Evolutionary conservation across 2,113 vertebrate genomes (phyloP).

Genomic region (Scophthalmus maximus): DNA sequence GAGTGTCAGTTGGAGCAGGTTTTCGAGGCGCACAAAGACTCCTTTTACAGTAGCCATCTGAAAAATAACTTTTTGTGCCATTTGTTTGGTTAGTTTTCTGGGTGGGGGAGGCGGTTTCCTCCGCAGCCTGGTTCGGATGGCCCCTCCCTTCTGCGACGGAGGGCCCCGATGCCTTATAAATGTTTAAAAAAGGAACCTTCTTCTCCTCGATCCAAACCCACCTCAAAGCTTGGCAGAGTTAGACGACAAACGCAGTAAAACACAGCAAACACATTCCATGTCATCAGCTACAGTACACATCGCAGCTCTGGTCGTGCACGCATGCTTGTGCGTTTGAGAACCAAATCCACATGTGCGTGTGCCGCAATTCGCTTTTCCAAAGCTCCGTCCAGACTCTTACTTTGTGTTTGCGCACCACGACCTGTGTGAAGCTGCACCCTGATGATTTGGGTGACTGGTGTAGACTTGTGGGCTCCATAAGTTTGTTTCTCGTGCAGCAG

Average conservation of each 20-base stretch:
- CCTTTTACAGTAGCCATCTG: slow-evolving; percentile 73
- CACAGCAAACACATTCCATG: slow-evolving; percentile 53
- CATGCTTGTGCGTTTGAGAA: slow-evolving; percentile 3
- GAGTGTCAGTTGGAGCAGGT: slow-evolving; percentile 50
- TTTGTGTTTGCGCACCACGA: slow-evolving; percentile 1
- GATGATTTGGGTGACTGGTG: slow-evolving; percentile 1
- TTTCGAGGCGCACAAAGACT: slow-evolving; percentile 74
- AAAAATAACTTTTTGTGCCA: slow-evolving; percentile 70
- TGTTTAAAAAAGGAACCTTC: slow-evolving; percentile 61
- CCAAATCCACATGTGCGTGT: background rate
- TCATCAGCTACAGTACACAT: slow-evolving; percentile 18
- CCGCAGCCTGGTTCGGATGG: slow-evolving; percentile 23
- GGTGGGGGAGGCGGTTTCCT: slow-evolving; percentile 41
- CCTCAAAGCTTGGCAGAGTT: slow-evolving; percentile 63
- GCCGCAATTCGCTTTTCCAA: background rate
- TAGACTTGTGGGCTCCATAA: slow-evolving; percentile 3
- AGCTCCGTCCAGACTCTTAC: background rate
- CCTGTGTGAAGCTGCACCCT: background rate
- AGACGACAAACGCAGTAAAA: slow-evolving; percentile 36
- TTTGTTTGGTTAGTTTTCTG: slow-evolving; percentile 67
- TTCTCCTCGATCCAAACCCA: slow-evolving; percentile 62
- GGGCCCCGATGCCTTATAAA: slow-evolving; percentile 68
- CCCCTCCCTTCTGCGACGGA: slow-evolving; percentile 47
- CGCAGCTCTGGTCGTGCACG: background rate
- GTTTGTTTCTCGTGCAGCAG: background rate